phyloP scores from a whole-genome alignment of 2,113 vertebrate genomes.

The Aramus guarauna region DNA sequence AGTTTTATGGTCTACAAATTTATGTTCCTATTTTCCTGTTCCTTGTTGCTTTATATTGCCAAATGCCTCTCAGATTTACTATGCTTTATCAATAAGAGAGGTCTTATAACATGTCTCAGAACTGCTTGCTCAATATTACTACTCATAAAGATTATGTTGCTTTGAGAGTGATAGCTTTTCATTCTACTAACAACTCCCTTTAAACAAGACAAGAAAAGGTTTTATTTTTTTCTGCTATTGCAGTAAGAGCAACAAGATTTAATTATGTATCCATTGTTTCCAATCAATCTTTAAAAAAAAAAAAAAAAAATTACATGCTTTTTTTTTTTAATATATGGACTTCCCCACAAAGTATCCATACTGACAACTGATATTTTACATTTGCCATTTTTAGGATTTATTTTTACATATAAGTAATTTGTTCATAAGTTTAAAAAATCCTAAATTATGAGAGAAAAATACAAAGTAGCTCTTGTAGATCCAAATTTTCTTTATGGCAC shows the following conservation, averaged over 20 bases:
- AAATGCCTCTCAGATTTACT: background rate
- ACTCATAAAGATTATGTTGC: background rate
- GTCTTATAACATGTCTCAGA: background rate
- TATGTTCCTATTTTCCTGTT: background rate
- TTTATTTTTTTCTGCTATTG: background rate
- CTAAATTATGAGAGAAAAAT: background rate
- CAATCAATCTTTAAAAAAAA: background rate
- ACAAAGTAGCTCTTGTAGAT: background rate
- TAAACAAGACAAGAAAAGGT: background rate
- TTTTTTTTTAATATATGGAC: background rate
- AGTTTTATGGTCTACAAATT: background rate
- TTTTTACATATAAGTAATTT: background rate
- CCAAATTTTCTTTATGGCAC: background rate
- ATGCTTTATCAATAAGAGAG: background rate
- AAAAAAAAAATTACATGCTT: rapidly evolving
- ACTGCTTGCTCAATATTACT: background rate
- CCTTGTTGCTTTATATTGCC: background rate
- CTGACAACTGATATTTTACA: background rate
- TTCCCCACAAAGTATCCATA: background rate
- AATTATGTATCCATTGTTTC: background rate
- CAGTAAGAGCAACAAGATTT: background rate
- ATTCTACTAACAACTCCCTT: background rate
- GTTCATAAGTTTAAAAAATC: background rate
- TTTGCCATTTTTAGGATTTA: background rate
- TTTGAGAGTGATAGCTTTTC: background rate